Conservation (phyloP, 2,888 invertebrate species). For the Pterobdella sp. region DNA sequence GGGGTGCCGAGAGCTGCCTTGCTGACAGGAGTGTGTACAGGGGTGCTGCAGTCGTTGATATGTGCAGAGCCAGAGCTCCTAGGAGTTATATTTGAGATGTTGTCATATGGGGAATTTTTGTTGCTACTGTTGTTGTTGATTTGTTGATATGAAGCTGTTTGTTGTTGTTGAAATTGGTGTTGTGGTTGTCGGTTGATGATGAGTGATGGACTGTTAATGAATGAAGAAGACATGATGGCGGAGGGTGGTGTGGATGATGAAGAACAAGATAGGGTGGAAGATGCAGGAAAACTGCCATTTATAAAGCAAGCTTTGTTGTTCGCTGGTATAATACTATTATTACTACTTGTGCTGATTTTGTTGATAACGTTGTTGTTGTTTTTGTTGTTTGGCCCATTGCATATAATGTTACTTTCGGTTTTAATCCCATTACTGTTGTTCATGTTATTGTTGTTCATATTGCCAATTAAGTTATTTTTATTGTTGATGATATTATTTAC, state of each 20-base stretch:
- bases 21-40: slow-evolving; percentile 11
- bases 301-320: not conserved
- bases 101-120: not conserved
- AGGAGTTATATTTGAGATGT: not conserved
- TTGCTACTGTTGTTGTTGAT: slow-evolving; percentile 13
- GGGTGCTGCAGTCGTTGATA: not conserved
- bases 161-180: slow-evolving; percentile 6
- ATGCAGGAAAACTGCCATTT: slow-evolving; percentile 9
- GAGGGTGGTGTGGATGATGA: slow-evolving; percentile 10
- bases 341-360: not conserved
- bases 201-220: slow-evolving; percentile 19
- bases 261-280: not conserved
- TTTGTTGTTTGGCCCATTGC: slow-evolving; percentile 5
- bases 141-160: slow-evolving; percentile 10
- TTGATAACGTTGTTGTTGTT: not conserved
- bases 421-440: slow-evolving; percentile 2
- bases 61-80: not conserved
- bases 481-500: not conserved
- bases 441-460: not conserved
- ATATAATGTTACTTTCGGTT: not conserved
- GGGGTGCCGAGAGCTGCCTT: slow-evolving; percentile 20
- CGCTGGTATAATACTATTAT: not conserved
- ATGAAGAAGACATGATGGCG: slow-evolving; percentile 7
- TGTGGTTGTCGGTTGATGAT: slow-evolving; percentile 21
- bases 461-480: not conserved